phyloP scores from a whole-genome alignment of 2,797 vertebrate genomes.

The Xenops minutus region DNA sequence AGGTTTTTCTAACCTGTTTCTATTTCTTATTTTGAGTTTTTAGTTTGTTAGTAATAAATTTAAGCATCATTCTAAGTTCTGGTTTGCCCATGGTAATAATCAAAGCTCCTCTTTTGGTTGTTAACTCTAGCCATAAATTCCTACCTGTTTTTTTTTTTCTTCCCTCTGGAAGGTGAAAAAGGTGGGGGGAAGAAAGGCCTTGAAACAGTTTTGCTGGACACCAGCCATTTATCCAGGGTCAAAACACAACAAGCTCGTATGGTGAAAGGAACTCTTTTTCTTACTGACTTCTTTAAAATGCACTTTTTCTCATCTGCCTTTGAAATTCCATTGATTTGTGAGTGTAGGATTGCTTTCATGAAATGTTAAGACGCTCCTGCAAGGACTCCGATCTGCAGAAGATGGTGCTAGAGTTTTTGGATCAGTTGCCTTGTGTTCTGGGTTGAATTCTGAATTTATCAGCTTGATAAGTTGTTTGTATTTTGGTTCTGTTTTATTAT shows the following conservation, averaged over 20 bases:
- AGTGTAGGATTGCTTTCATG: background rate
- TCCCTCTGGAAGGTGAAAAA: no score
- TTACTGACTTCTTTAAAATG: constrained; percentile 9
- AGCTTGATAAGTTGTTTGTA: background rate
- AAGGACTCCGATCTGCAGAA: background rate
- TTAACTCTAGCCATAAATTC: no score
- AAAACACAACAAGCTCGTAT: background rate
- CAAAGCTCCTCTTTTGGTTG: no score
- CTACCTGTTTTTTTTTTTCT: no score
- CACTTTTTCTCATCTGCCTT: background rate
- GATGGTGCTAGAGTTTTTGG: background rate
- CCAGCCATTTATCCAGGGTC: no score
- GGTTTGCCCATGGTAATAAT: no score
- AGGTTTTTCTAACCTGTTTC: no score
- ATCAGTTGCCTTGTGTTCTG: background rate
- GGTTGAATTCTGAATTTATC: background rate
- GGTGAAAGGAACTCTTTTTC: background rate
- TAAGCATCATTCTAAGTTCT: no score
- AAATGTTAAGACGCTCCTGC: background rate
- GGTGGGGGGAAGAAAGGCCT: no score
- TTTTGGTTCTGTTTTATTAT: background rate
- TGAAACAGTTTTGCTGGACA: no score
- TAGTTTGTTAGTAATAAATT: no score
- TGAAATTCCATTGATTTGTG: constrained; percentile 3
- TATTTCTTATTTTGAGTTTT: no score